These are phyloP conservation scores for Trichacis sp. DNA, from an alignment of 2,888 invertebrate genomes.

Conservation along the genomic window DNA sequence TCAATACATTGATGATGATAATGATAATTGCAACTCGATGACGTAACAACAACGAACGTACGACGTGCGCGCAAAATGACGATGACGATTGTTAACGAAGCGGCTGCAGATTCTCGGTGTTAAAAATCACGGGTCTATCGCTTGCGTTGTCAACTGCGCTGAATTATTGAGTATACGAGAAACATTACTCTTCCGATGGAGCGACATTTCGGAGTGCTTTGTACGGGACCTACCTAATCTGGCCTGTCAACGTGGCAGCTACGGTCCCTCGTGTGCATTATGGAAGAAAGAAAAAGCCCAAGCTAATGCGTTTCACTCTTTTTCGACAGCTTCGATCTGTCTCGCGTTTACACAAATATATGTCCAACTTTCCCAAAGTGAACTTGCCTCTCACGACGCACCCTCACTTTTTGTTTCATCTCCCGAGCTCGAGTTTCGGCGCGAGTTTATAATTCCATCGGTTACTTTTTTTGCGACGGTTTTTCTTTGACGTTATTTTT, in stretches of 20 bases:
- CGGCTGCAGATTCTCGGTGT: no score
- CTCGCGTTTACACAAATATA: conserved; percentile 35
- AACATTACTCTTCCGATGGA: conserved; percentile 42
- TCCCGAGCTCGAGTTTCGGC: no score
- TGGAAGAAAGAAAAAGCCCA: conserved; percentile 34
- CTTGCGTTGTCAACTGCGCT: conserved; percentile 36
- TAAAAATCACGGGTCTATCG: conserved; percentile 29
- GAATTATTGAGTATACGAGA: conserved; percentile 41
- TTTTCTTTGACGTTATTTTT: no score
- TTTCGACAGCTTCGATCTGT: conserved; percentile 29
- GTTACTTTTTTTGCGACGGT: no score
- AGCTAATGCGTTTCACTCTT: conserved; percentile 20
- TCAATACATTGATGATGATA: conserved; percentile 33
- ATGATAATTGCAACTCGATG: conserved; percentile 14
- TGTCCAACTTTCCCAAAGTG: conserved; percentile 29
- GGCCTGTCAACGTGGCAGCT: conserved; percentile 37
- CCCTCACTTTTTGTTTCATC: no score
- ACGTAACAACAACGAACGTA: conserved; percentile 23
- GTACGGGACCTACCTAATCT: conserved; percentile 37
- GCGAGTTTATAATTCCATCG: no score
- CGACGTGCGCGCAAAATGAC: conserved; percentile 20
- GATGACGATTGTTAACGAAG: conserved; percentile 25
- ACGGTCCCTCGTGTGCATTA: conserved; percentile 41
- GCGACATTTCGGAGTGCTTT: conserved; percentile 35
- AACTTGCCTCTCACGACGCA: conserved; percentile 5